Evolutionary conservation across 2,797 vertebrate genomes (phyloP), one percentile per base, ranked within the genome.

Genomic region (Rhynchonycteris naso): DNA sequence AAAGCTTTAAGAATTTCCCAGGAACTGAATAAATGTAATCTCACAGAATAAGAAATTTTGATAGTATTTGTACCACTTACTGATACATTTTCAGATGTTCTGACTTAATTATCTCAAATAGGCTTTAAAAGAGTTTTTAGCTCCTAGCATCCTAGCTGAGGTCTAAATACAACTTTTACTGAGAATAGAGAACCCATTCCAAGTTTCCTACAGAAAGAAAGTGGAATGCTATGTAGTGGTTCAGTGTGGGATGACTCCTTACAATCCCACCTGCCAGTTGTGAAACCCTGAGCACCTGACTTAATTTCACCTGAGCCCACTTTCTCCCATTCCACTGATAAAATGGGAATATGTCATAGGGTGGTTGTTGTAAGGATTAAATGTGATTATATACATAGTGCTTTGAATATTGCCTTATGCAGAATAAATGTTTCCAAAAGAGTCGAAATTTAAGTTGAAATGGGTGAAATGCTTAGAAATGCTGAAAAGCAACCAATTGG

Each of bases 1-100:
- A 91, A 88, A 89, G 63, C 35, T 85, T 95, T 75, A 75, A 86
- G 84, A 91, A 71, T 95, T 97, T 97, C 72, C 96, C 88, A 95
- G 75, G 81, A 91, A 93, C 18, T 0, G 13, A 81, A 35, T 90
- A 91, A 88, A 78, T 95, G 43, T 59, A 93, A 96, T 97, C 90
- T 93, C 85, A 72, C 5, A n/a, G 83, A 81, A 82, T 4, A 61
- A 52, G 74, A 63, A 50, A 74, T 38, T 59, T 63, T 88, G 91
- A 58, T 82, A 95, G 28, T 7, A 11, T 92, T 87, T 93, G 88
- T 95, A 43, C 75, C 83, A 76, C 61, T 50, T 69, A 68, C 24
- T 81, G 93, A 88, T 84, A 93, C 90, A 93, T 92, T 93, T 74
- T 97, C 90, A 52, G 66, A 66, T 38, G 58, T 21, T 72, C 84